A percentile compares a stretch with the other conserved stretches of the same genome.
These are phyloP conservation scores for Amniataba percoides DNA, from an alignment of 2,797 vertebrate species.

Conservation along the genomic window DNA sequence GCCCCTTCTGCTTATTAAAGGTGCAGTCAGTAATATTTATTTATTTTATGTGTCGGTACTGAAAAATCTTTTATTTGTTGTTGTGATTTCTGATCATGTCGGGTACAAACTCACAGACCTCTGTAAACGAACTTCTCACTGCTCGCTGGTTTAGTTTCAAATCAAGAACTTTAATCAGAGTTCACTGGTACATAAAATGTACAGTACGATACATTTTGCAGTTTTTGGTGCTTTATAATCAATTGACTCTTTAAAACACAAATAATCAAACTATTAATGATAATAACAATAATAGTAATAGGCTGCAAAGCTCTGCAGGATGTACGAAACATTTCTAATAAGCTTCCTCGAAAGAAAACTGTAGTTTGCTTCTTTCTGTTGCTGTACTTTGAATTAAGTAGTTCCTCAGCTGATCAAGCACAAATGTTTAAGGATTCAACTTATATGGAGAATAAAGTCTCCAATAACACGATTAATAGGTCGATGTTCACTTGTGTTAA, in stretches of 20 bases:
- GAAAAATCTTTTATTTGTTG: not conserved
- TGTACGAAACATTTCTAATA: not conserved
- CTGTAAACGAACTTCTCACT: not conserved
- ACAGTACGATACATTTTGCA: not conserved
- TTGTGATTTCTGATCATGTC: not conserved
- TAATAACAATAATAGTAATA: too few relatives aligned
- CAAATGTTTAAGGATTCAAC: not conserved
- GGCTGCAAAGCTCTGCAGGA: too few relatives aligned
- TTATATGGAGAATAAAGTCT: not conserved
- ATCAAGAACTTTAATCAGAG: too few relatives aligned
- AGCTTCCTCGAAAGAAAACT: not conserved
- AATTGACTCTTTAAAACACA: too few relatives aligned
- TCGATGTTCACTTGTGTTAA: not conserved
- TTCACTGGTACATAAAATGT: not conserved
- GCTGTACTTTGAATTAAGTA: not conserved
- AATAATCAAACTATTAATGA: too few relatives aligned
- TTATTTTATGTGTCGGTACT: not conserved
- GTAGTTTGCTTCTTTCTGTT: not conserved
- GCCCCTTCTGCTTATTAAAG: not conserved
- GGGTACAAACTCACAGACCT: not conserved
- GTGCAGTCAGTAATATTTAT: constrained; percentile 4
- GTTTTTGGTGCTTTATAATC: too few relatives aligned
- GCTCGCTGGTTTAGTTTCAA: not conserved
- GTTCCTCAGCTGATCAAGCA: not conserved
- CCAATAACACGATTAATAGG: not conserved